Conservation (phyloP, 2,888 invertebrate genomes). For the Eulithis testata region DNA sequence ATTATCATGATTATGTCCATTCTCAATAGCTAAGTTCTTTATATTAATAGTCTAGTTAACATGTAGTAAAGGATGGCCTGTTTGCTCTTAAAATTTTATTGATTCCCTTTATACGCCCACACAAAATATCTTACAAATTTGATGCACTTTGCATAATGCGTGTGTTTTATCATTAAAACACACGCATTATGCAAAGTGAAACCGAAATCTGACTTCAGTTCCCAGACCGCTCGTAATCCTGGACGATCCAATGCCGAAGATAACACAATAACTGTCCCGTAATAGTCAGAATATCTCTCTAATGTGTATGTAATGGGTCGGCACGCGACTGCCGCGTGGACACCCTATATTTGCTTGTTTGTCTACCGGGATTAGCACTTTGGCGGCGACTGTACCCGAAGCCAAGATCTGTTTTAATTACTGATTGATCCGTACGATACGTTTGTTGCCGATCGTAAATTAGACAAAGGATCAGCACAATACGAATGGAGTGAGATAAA, state of each 20-base stretch:
- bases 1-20: too few species aligned
- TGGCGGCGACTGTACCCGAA: constrained; percentile 57
- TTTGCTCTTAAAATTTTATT: too few species aligned
- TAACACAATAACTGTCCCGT: constrained; percentile 76
- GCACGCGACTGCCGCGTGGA: constrained; percentile 68
- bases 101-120: too few species aligned
- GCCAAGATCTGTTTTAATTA: constrained; percentile 64
- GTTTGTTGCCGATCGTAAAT: constrained; percentile 66
- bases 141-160: too few species aligned
- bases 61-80: too few species aligned
- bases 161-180: background rate
- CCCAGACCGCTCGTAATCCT: constrained; percentile 68
- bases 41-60: too few species aligned
- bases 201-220: constrained; percentile 46
- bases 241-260: constrained; percentile 66
- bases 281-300: constrained; percentile 75
- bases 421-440: constrained; percentile 72
- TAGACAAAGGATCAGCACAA: constrained; percentile 64
- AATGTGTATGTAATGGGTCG: constrained; percentile 73
- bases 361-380: constrained; percentile 80
- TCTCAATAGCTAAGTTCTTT: too few species aligned
- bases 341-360: constrained; percentile 59
- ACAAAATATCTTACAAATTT: background rate
- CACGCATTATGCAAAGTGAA: constrained; percentile 21
- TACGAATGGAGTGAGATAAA: constrained; percentile 39